phyloP scores from a whole-genome alignment of 2,888 invertebrate genomes.

The Epirrita christyi region DNA sequence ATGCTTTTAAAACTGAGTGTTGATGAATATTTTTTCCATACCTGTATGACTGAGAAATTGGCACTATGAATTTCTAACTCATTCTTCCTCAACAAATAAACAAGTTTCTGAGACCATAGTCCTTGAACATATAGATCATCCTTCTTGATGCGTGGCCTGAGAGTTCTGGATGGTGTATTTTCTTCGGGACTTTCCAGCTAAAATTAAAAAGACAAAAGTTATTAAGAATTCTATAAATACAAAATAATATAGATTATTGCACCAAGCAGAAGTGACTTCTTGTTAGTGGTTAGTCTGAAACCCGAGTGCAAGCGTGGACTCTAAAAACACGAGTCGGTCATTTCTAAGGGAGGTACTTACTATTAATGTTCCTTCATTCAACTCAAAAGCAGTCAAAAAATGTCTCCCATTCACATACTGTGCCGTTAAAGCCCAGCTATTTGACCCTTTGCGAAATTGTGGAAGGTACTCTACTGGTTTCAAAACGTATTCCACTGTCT shows the following conservation, averaged over 20 bases:
- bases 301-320: too few relatives aligned
- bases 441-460: slow-evolving; percentile 69
- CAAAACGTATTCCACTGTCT: slow-evolving; percentile 72
- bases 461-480: slow-evolving; percentile 76
- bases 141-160: slow-evolving; percentile 69
- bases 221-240: too few relatives aligned
- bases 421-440: slow-evolving; percentile 76
- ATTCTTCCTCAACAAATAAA: slow-evolving; percentile 74
- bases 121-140: slow-evolving; percentile 71
- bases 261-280: too few relatives aligned
- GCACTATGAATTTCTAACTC: slow-evolving; percentile 77
- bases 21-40: slow-evolving; percentile 40
- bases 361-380: slow-evolving; percentile 77
- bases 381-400: slow-evolving; percentile 78
- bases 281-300: too few relatives aligned
- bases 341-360: slow-evolving; percentile 54
- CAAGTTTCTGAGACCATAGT: slow-evolving; percentile 73
- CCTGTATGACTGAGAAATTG: slow-evolving; percentile 72
- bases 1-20: too few relatives aligned
- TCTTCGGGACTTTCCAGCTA: slow-evolving; percentile 80
- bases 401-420: slow-evolving; percentile 81
- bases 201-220: slow-evolving; percentile 1
- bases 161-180: slow-evolving; percentile 67
- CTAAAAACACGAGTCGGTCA: too few relatives aligned
- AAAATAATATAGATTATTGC: too few relatives aligned